A percentile compares a stretch with the other conserved stretches of the same genome.
These are phyloP conservation scores for Sycophila sp. DNA, from an alignment of 1,140 invertebrate genomes.

Conservation along the genomic window DNA sequence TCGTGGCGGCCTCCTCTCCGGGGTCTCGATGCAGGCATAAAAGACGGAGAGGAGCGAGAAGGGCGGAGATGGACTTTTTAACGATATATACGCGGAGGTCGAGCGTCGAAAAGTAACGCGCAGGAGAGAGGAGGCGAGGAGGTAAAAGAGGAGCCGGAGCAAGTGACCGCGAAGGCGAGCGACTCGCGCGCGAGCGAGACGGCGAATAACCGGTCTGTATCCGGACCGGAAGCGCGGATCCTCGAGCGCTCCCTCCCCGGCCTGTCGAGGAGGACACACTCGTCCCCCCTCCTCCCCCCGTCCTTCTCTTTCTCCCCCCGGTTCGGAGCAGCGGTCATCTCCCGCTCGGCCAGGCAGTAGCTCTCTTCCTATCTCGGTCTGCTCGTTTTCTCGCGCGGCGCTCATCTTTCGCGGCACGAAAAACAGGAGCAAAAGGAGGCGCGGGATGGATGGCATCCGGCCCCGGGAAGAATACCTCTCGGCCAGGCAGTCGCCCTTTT, in stretches of 20 bases:
- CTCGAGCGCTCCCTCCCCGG: conserved; percentile 30
- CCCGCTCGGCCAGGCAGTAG: too few species aligned
- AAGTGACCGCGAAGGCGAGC: background rate
- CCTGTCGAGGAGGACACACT: conserved; percentile 8
- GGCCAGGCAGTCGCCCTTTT: conserved; percentile 41
- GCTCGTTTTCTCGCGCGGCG: too few species aligned
- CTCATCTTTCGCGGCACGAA: conserved; percentile 51
- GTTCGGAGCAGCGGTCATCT: background rate
- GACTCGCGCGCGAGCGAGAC: background rate
- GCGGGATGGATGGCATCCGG: conserved; percentile 61
- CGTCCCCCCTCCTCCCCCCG: conserved; percentile 11
- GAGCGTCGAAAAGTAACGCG: background rate
- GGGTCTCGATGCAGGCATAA: too few species aligned
- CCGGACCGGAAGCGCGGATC: conserved; percentile 65
- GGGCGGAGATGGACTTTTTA: background rate
- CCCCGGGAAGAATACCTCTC: conserved; percentile 39
- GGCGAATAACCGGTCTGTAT: conserved; percentile 63
- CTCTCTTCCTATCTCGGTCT: too few species aligned
- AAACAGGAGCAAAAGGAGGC: conserved; percentile 53
- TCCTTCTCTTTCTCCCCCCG: conserved; percentile 1
- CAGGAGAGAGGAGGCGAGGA: too few species aligned
- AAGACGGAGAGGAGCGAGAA: background rate
- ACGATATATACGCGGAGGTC: conserved; percentile 5
- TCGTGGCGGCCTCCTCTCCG: too few species aligned
- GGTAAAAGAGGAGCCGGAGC: too few species aligned